These are phyloP conservation scores for Polydrusus tereticollis DNA, from an alignment of 2,888 invertebrate species.

Conservation along the genomic window DNA sequence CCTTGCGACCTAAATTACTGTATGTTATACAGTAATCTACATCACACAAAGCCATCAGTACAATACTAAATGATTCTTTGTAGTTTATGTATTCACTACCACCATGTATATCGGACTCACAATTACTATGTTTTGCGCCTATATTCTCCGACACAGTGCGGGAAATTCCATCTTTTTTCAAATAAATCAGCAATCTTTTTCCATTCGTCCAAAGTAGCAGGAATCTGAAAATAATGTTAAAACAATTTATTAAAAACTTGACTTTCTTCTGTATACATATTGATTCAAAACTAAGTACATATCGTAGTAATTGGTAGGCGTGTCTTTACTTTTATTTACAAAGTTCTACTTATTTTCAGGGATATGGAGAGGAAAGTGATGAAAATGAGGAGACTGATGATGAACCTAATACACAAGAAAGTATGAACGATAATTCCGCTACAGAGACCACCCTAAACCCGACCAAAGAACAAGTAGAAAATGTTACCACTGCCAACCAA, in stretches of 20 bases:
- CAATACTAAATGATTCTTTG: neutral
- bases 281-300: neutral
- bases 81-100: neutral
- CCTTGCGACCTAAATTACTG: neutral
- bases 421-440: too few species aligned
- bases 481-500: too few species aligned
- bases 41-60: neutral
- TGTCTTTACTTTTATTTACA: neutral
- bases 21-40: neutral
- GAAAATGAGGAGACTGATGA: too few species aligned
- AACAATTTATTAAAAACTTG: too few species aligned
- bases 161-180: neutral
- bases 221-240: neutral
- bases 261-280: neutral
- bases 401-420: too few species aligned
- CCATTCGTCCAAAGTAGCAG: neutral
- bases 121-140: neutral
- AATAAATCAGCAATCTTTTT: neutral
- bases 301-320: neutral
- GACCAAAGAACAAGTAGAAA: too few species aligned
- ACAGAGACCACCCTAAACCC: too few species aligned
- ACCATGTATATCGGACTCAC: neutral
- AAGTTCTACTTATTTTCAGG: neutral
- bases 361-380: too few species aligned
- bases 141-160: neutral